A percentile compares a stretch with the other conserved stretches of the same genome.
phyloP scores from a whole-genome alignment of 2,888 invertebrate genomes.

The Carabus problematicus region DNA sequence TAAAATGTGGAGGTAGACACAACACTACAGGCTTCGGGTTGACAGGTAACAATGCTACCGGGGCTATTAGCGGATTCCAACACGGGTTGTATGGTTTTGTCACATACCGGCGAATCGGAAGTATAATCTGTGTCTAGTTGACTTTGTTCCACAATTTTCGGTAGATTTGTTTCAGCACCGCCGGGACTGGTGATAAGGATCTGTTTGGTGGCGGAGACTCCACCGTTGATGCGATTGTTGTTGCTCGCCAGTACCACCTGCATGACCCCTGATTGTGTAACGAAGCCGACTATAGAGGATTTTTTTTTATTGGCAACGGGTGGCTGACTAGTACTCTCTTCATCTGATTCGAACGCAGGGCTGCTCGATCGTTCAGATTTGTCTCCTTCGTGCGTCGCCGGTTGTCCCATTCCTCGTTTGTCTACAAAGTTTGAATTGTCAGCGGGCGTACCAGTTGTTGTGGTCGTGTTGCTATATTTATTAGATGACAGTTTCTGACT shows the following conservation, averaged over 20 bases:
- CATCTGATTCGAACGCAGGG: slow-evolving; percentile 93
- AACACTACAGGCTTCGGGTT: slow-evolving; percentile 69
- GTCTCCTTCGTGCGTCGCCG: slow-evolving; percentile 62
- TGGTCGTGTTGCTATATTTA: slow-evolving; percentile 65
- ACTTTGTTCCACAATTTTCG: slow-evolving; percentile 71
- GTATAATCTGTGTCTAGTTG: slow-evolving; percentile 67
- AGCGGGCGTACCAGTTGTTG: slow-evolving; percentile 62
- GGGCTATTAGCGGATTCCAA: slow-evolving; percentile 45
- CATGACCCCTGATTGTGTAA: slow-evolving; percentile 71
- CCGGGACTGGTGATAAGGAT: slow-evolving; percentile 55
- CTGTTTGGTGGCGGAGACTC: slow-evolving; percentile 55
- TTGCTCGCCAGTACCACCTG: slow-evolving; percentile 60
- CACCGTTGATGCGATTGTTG: slow-evolving; percentile 65
- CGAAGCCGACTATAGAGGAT: slow-evolving; percentile 72
- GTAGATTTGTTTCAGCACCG: slow-evolving; percentile 61
- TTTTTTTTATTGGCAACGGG: slow-evolving; percentile 51
- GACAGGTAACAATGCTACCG: slow-evolving; percentile 58
- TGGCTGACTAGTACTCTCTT: slow-evolving; percentile 73
- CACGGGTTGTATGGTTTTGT: slow-evolving; percentile 51
- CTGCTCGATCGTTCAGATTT: slow-evolving; percentile 88
- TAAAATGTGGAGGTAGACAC: slow-evolving; percentile 49
- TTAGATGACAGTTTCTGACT: slow-evolving; percentile 68
- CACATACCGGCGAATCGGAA: slow-evolving; percentile 50
- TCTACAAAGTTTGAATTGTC: slow-evolving; percentile 19
- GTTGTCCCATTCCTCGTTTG: slow-evolving; percentile 54